These are phyloP conservation scores for Pristionchus arcanus DNA, from an alignment of 2,888 invertebrate genomes.

Conservation along the genomic window DNA sequence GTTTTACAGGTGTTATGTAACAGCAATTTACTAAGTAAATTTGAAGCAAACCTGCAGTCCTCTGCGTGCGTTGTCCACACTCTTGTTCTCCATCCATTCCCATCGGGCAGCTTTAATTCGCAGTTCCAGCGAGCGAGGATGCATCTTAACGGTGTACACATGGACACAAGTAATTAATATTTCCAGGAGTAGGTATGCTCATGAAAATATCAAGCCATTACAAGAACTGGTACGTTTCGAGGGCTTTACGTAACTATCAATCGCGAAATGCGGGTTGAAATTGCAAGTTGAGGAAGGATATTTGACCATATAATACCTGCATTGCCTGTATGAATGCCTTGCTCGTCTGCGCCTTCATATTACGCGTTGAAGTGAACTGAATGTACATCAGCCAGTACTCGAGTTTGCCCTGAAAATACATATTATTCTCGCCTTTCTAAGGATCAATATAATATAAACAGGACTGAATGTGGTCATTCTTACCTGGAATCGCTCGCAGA, in stretches of 20 bases:
- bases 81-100: slow-evolving; percentile 48
- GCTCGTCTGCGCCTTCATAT: slow-evolving; percentile 7
- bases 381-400: slow-evolving; percentile 47
- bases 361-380: background rate
- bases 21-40: background rate
- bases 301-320: too few species aligned
- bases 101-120: slow-evolving; percentile 45
- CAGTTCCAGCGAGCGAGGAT: slow-evolving; percentile 50
- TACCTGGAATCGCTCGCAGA: slow-evolving; percentile 54
- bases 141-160: slow-evolving; percentile 22
- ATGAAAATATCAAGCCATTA: too few species aligned
- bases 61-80: slow-evolving; percentile 53
- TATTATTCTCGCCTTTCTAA: background rate
- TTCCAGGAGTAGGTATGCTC: too few species aligned
- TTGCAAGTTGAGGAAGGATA: background rate
- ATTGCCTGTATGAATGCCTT: slow-evolving; percentile 52
- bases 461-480: background rate
- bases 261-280: too few species aligned
- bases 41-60: slow-evolving; percentile 33
- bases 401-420: slow-evolving; percentile 34
- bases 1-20: too few species aligned
- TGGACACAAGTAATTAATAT: background rate
- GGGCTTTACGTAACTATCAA: too few species aligned
- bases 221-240: background rate
- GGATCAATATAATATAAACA: too few species aligned